Conservation (phyloP, 2,797 vertebrate species). For the Onychomys torridus region DNA sequence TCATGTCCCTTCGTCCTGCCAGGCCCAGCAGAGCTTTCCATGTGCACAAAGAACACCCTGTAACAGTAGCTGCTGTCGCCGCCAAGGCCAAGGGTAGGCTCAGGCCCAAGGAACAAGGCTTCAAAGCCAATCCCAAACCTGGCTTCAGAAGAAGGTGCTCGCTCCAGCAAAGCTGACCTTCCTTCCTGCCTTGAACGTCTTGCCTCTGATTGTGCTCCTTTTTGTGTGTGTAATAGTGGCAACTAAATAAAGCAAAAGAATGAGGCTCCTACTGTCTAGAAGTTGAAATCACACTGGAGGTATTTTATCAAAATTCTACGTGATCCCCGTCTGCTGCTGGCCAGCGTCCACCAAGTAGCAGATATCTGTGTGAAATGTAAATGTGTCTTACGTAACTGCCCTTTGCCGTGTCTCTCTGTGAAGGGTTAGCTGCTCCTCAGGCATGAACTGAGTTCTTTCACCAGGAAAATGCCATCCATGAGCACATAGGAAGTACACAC, state of each 20-base stretch:
- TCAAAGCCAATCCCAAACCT: fast-evolving
- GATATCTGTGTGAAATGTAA: background rate
- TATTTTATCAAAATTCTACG: background rate
- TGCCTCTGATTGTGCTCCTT: background rate
- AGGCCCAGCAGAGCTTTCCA: fast-evolving
- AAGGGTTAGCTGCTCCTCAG: background rate
- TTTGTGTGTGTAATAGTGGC: background rate
- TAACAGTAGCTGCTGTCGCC: fast-evolving
- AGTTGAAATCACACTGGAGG: background rate
- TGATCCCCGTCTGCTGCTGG: background rate
- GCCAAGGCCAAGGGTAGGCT: fast-evolving
- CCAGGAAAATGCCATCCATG: background rate
- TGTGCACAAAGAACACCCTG: background rate
- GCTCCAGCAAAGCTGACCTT: background rate
- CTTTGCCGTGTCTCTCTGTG: background rate
- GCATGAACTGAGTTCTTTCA: fast-evolving
- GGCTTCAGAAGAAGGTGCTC: too few species aligned
- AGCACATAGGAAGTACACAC: fast-evolving
- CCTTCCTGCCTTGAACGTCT: background rate
- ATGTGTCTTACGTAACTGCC: background rate
- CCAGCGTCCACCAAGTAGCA: background rate
- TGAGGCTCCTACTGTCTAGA: background rate
- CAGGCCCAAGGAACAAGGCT: fast-evolving
- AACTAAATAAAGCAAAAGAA: background rate
- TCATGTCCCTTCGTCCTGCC: fast-evolving